Evolutionary conservation across 1,140 invertebrate species (phyloP), one percentile per base, ranked within the genome.

Genomic region (Armadillidium nasatum): DNA sequence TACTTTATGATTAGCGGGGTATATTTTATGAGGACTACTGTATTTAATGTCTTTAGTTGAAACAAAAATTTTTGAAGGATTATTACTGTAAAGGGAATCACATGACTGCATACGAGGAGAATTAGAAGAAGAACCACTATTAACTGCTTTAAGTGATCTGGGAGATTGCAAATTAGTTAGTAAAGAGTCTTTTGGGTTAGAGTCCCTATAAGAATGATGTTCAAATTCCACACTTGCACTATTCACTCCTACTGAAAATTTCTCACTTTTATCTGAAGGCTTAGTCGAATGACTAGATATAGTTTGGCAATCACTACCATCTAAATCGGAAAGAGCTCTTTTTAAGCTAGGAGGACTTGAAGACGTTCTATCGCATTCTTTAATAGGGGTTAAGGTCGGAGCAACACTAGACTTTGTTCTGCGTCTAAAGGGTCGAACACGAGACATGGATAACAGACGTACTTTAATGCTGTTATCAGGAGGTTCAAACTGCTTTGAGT

Each of bases 361-460:
- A n/a, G 75, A 77, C n/a, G 72, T 76, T 45, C 75, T 72, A 46
- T 80, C 79, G 45, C 79, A 80, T 44, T 80, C 79, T 45, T 80
- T 80, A 72, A 80, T 80, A 33, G 79, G 79, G 7, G 79, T 78
- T 10, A 80, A 71, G 54, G 78, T 76, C 0, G 79, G 79, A 0
- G 73, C 79, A 60, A 80, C 78, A 50, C 79, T 80, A n/a, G 79
- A 80, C 13, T 76, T 76, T 7, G 78, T 46, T 10, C 79, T 60
- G 3, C 79, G 75, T 2, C 79, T 71, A 22, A 75, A 76, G 13
- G 79, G 74, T 23, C 79, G 72, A 21, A 76, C 76, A 10, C 79
- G 74, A 13, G 79, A 75, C 43, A 80, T 50, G 9, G 79, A 71
- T 54, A 80, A 73, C 19, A 78, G 60, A 19, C 77, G 72, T 33